Evolutionary conservation across 2,888 invertebrate genomes (phyloP), one percentile per base, ranked within the genome.

Genomic region (Zygothrica quintamaculata): DNA sequence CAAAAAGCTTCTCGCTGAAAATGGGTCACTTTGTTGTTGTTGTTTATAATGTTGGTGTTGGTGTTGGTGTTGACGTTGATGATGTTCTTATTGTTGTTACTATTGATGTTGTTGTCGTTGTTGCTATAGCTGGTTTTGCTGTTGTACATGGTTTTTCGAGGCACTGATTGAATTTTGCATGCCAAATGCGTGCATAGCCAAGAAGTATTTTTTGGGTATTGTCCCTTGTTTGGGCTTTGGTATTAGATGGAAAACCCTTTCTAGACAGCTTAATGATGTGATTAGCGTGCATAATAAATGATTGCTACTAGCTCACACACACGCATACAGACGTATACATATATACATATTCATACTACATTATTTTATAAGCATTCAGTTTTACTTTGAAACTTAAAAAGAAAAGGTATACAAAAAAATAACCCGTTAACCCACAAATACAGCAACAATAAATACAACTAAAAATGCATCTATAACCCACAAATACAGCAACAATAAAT

Each of bases 81-180:
- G 50, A 3, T 56, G 34, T 6, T 64, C 46, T 12, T 47, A 56
- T 12, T 60, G 73, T 12, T 64, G 46, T 3, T 65, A 43, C 11
- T 53, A 18, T 1, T 72, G 52, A 6, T 66, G 52, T 8, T 60
- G 59, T 22, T 66, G 66, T 36, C 71, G 58, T 48, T 46, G 59
- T 22, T 61, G 44, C 33, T 65, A n/a, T 55, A n/a, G 29, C 9
- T 29, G 29, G 7, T 29, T 5, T 29, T 47, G 36, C 37, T 3
- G 22, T 12, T 56, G 37, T 50, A 15, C 22, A 25, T 25, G 15
- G 55, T 69, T 59, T 64, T 75, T 64, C 58, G 44, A 76, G 48
- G 64, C 74, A 57, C 64, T 80, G 81, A 86, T 84, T 81, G 84
- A 80, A 81, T 81, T 81, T 84, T 84, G 80, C 87, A 87, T 81